Base-by-base conservation (phyloP, 2,888 invertebrate species). In the Caenorhabditis sp. region DNA sequence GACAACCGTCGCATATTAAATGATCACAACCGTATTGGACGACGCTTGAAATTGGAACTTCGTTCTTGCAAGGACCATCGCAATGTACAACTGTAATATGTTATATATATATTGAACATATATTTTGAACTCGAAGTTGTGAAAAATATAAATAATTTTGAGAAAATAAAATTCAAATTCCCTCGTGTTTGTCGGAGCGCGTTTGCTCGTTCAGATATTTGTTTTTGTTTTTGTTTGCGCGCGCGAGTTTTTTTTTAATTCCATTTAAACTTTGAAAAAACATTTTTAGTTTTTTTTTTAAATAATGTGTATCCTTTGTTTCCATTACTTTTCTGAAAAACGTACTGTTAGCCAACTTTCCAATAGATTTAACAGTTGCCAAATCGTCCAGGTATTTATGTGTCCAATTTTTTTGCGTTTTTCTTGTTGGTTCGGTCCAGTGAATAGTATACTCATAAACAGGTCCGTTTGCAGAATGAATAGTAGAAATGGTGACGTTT, bases 1-100 rank as follows among this genome's bases (percentile, higher is more conserved):
- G 70, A 12, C 70, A 70, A 19, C 10, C 21, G 0, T 62, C 62
- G 24, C 70, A 70, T n/a, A 70, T 70, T n/a, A 49, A 26, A 26
- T 70, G 70, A 27, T 70, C 70, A 36, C 70, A 70, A 6, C 70
- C 70, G 21, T 66, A 70, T 27, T 70, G 65, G 17, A 50, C 24
- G 0, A 66, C 62, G 5, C 27, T 23, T 19, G 49, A n/a, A 21
- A 36, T 6, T 2, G 61, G 58, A 19, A 66, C 58, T 24, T 58
- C 14, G 37, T 27, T 17, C 0, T 43, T 62, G 31, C 70, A 70
- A 2, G 70, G 70, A 5, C 70, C 70, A 24, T 70, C 70, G 55
- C 70, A 70, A 8, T 60, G 58, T 19, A 66, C 36, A 43, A 59
- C 43, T 43, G 43, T 3, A 43, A 43, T 36, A 8, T 36, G 5